Percentiles rank a stretch among this genome's conserved stretches.
Evolutionary conservation across 1,140 invertebrate species (phyloP).

Genomic region (Bacillus rossius): DNA sequence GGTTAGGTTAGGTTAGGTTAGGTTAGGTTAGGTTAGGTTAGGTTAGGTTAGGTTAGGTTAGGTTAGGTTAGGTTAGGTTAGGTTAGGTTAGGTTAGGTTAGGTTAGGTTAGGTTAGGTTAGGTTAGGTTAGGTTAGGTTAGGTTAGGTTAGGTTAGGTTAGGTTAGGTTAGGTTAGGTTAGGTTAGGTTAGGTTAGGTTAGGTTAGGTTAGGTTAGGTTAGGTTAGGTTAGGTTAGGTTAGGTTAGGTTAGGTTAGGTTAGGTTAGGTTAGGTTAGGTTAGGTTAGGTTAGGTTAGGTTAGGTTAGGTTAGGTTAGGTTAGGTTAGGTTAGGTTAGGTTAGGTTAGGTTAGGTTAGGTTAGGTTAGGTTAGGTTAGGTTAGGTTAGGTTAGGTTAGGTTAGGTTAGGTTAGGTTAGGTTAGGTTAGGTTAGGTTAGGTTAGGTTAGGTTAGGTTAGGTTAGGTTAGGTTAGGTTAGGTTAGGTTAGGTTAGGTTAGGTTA

Average conservation of each 20-base stretch:
- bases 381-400: too few relatives aligned
- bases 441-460: too few relatives aligned
- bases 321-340: slow-evolving; percentile 9
- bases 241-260: slow-evolving; percentile 18
- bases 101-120: neutral
- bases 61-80: slow-evolving; percentile 27
- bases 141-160: slow-evolving; percentile 28
- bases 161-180: slow-evolving; percentile 27
- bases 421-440: too few relatives aligned
- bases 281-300: slow-evolving; percentile 23
- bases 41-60: slow-evolving; percentile 28
- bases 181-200: slow-evolving; percentile 4
- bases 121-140: slow-evolving; percentile 19
- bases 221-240: slow-evolving; percentile 20
- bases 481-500: slow-evolving; percentile 15
- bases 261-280: slow-evolving; percentile 22
- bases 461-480: too few relatives aligned
- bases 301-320: slow-evolving; percentile 16
- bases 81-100: slow-evolving; percentile 26
- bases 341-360: neutral
- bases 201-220: too few relatives aligned
- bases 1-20: slow-evolving; percentile 15
- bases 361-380: too few relatives aligned
- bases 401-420: too few relatives aligned
- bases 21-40: slow-evolving; percentile 14